Base-by-base conservation (phyloP, 2,888 invertebrate species). In the Oegoconia quadripuncta region DNA sequence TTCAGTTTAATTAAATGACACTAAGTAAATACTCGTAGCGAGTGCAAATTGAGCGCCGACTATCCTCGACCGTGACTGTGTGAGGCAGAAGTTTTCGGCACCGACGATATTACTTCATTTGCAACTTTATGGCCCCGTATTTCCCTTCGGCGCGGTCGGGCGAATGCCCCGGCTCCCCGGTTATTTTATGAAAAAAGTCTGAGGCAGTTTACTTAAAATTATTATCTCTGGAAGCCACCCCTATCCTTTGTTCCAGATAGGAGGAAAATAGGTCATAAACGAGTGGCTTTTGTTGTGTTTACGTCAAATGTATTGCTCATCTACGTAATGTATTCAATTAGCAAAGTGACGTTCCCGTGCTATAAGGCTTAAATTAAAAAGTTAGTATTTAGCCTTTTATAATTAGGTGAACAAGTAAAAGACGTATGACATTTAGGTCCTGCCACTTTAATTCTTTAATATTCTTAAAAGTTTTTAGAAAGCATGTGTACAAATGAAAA, bases 71-170 rank as follows among this genome's bases (percentile, higher is more conserved):
- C n/a, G 20, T 16, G 34, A 22, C 22, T 15, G 9, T 32, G 32
- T 13, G 25, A 25, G 12, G 22, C 48, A 52, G 43, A 65, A 73
- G 67, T 64, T 75, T 72, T 70, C 56, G 66, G 66, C 64, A 56
- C 71, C 73, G 72, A 76, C 66, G 64, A 70, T 78, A 82, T 78
- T 82, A 73, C 81, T 78, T 83, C 78, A 83, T 82, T 84, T 83
- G 79, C 82, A 83, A 82, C 74, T 82, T 83, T 83, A 81, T 75
- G 69, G 63, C 50, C 52, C 55, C 64, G 64, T 61, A 63, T 70
- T 76, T 74, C 71, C 71, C 65, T 66, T 64, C 60, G 57, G 64
- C 64, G 65, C 64, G 60, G 64, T 60, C 62, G 64, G 42, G 57
- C 61, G 64, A 61, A 57, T 49, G 61, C 53, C 46, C 50, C 60